Conservation (phyloP, 1,140 invertebrate species). For the Popillia japonica region DNA sequence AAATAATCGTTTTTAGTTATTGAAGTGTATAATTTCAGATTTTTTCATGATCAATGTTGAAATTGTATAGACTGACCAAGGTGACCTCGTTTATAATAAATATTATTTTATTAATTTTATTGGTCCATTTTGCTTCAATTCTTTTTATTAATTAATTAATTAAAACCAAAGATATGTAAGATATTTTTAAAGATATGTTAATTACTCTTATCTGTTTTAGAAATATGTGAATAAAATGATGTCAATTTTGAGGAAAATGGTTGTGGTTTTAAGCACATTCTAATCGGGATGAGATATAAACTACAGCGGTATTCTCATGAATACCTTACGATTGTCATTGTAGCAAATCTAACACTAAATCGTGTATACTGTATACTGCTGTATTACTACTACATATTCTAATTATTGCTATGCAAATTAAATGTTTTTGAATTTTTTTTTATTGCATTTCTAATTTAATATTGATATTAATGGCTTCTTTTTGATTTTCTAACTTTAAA, state of each 20-base stretch:
- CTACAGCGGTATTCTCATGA: slow-evolving; percentile 26
- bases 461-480: too few relatives aligned
- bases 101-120: neutral
- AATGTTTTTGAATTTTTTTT: too few relatives aligned
- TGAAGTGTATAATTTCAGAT: neutral
- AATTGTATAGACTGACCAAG: neutral
- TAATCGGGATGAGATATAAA: neutral
- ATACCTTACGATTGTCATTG: slow-evolving; percentile 29
- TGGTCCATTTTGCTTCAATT: slow-evolving; percentile 16
- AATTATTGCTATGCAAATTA: slow-evolving; percentile 13
- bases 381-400: neutral
- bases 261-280: neutral
- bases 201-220: slow-evolving; percentile 8
- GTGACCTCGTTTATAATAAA: slow-evolving; percentile 12
- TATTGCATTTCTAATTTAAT: too few relatives aligned
- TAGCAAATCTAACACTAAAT: slow-evolving; percentile 28
- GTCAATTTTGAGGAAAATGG: neutral
- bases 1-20: neutral
- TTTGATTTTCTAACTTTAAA: too few relatives aligned
- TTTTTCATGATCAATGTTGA: neutral
- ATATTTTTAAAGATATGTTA: neutral
- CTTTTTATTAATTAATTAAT: neutral
- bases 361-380: slow-evolving; percentile 4
- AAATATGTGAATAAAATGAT: slow-evolving; percentile 2
- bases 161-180: neutral